Evolutionary conservation across 2,797 vertebrate genomes (phyloP), one percentile per base, ranked within the genome.

Genomic region (Jordanella pulchra): DNA sequence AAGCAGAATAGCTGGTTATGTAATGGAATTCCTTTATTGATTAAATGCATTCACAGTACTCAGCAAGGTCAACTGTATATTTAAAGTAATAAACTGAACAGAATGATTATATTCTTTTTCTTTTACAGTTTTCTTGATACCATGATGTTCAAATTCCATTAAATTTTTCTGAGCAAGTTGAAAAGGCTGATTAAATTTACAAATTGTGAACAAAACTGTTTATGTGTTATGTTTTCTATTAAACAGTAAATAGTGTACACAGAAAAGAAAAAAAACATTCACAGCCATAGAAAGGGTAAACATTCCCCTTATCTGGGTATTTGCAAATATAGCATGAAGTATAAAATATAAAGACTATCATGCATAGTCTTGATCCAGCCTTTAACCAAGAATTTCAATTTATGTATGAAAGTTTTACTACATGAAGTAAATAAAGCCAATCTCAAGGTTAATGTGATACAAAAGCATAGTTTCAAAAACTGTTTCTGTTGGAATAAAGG

Each of bases 1-100:
- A 51, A 45, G 27, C 32, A 83, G 74, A 86, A 82, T 73, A 71
- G 65, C 7, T 69, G 25, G 18, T 9, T 39, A 70, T 56, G 48
- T 64, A 70, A 76, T 65, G 23, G 67, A 54, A 77, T 66, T 71
- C 42, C 51, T 67, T 50, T 39, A 74, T 63, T 78, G 27, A 72
- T 63, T 42, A 65, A 76, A 75, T 15, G 25, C 69, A 67, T 81
- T 68, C 39, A 69, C 76, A 84, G 70, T 53, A 75, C 81, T 75
- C 28, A 54, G 17, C 3, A 53, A 69, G 39, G 55, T 81, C 45
- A 42, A 50, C 44, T 65, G 51, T 67, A 65, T 66, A 76, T 58
- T 25, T 70, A 10, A 78, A 76, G 72, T 12, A 73, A 45, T 30
- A 27, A 39, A 67, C 21, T 35, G 30, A 35, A 28, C 53, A 13